Conservation (phyloP, 1,140 invertebrate genomes). For the Galleria mellonella region DNA sequence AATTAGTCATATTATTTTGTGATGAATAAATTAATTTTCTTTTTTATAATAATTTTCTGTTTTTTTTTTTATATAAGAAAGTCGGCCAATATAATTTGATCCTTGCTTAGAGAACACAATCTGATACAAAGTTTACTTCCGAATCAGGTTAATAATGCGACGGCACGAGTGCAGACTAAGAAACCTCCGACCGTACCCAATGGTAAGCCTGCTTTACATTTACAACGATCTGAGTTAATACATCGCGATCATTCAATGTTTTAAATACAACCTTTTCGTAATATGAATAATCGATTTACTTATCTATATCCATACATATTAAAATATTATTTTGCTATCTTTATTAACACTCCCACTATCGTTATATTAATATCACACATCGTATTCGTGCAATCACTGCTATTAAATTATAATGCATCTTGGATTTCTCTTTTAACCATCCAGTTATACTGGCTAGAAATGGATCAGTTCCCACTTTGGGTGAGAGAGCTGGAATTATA, state of each 20-base stretch:
- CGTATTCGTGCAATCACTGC: constrained; percentile 1
- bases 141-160: constrained; percentile 96
- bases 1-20: not conserved
- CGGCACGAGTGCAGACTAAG: constrained; percentile 97
- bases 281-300: not conserved
- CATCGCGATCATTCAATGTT: not conserved
- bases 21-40: not conserved
- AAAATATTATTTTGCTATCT: not conserved
- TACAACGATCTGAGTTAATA: not conserved
- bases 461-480: constrained; percentile 82
- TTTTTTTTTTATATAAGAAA: not conserved
- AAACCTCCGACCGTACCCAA: constrained; percentile 95
- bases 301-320: not conserved
- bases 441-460: constrained; percentile 84
- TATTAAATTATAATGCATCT: constrained; percentile 45
- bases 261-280: not conserved
- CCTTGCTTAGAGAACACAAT: constrained; percentile 11
- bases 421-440: constrained; percentile 69
- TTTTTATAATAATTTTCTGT: not conserved
- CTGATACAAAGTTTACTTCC: constrained; percentile 41
- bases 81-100: constrained; percentile 1
- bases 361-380: not conserved
- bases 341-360: too few relatives aligned
- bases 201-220: constrained; percentile 79
- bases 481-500: constrained; percentile 78